phyloP scores from a whole-genome alignment of 2,113 vertebrate genomes.

The Vulpes vulpes region DNA sequence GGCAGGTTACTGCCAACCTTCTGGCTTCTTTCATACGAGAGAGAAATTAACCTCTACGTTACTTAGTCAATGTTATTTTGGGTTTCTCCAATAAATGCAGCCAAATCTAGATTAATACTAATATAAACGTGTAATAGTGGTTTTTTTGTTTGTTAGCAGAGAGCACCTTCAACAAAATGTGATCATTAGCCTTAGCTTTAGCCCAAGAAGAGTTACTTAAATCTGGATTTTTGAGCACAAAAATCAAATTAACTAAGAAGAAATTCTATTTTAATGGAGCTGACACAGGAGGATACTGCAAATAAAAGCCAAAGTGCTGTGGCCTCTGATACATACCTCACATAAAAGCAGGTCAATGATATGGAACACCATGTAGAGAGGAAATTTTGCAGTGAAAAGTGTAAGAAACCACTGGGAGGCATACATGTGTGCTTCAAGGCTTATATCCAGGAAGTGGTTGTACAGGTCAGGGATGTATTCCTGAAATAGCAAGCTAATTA shows the following conservation, averaged over 20 bases:
- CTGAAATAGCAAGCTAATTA: constrained; percentile 86
- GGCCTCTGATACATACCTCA: constrained; percentile 90
- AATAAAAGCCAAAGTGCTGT: not conserved
- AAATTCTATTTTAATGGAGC: constrained; percentile 39
- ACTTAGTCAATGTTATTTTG: not conserved
- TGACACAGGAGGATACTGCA: not conserved
- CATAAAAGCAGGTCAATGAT: constrained; percentile 99
- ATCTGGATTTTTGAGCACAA: not conserved
- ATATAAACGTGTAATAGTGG: not conserved
- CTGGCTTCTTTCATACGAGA: constrained; percentile 4
- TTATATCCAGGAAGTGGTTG: constrained; percentile 97
- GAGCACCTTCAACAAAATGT: constrained; percentile 7
- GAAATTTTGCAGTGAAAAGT: constrained; percentile 99
- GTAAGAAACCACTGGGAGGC: constrained; percentile 99
- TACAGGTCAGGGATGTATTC: constrained; percentile 98
- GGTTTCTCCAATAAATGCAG: not conserved
- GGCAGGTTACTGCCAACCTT: not conserved
- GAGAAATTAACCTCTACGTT: not conserved
- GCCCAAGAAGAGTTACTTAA: constrained; percentile 29
- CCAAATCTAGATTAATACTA: not conserved
- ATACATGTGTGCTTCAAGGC: constrained; percentile 99
- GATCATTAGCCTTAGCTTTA: not conserved
- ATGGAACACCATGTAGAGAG: constrained; percentile 99
- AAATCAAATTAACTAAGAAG: constrained; percentile 58
- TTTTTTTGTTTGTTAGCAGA: not conserved